Conservation (phyloP, 2,888 invertebrate species). For the Reticulitermes lucifugus region DNA sequence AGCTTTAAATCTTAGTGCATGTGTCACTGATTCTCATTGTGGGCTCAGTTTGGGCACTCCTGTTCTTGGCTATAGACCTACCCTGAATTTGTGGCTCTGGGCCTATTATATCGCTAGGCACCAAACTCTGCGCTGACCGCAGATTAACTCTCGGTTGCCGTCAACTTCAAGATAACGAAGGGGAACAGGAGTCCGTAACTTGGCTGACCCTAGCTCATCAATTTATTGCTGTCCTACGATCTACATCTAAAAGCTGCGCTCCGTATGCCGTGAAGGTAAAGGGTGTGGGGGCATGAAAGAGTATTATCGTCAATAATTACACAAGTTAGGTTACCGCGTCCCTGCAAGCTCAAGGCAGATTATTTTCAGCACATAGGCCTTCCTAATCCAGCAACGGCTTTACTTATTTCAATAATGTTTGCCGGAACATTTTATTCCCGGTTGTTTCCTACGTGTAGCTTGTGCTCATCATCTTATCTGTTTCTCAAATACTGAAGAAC, state of each 20-base stretch:
- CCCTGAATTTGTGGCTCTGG: neutral
- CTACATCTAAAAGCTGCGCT: slow-evolving; percentile 8
- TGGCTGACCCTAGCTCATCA: slow-evolving; percentile 43
- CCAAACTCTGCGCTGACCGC: slow-evolving; percentile 45
- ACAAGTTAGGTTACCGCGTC: neutral
- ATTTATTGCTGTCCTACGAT: slow-evolving; percentile 36
- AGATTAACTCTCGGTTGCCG: slow-evolving; percentile 46
- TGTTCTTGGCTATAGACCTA: neutral
- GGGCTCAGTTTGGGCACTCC: neutral
- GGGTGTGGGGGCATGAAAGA: neutral
- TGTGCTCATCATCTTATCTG: too few relatives aligned
- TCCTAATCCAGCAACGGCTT: neutral
- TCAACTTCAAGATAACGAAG: slow-evolving; percentile 43
- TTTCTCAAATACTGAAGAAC: too few relatives aligned
- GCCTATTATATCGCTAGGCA: slow-evolving; percentile 17
- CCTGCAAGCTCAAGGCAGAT: neutral
- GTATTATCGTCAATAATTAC: neutral
- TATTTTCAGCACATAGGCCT: neutral
- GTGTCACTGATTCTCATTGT: neutral
- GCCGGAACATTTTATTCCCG: too few relatives aligned
- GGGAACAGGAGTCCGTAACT: slow-evolving; percentile 34
- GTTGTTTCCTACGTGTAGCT: too few relatives aligned
- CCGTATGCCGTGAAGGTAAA: neutral
- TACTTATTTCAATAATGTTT: neutral
- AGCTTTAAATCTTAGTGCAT: too few relatives aligned